These are phyloP conservation scores for Tuta absoluta DNA, from an alignment of 2,888 invertebrate species.

Conservation along the genomic window DNA sequence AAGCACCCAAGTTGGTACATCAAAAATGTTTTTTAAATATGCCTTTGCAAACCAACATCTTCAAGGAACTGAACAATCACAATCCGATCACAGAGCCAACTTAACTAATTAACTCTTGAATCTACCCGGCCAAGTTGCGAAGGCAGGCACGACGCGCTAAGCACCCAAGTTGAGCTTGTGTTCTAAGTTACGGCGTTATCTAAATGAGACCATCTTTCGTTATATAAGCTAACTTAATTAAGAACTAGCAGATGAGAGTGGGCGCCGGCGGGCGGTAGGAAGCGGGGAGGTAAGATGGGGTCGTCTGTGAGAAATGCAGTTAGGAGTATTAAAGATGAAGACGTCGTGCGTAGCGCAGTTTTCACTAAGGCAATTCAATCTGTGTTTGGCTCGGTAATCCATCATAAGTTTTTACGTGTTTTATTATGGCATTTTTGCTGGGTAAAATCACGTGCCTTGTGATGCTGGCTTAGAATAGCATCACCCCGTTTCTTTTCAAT, in stretches of 20 bases:
- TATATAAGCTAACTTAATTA: slow-evolving; percentile 83
- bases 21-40: too few relatives aligned
- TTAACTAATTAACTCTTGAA: slow-evolving; percentile 31
- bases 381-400: too few relatives aligned
- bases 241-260: slow-evolving; percentile 81
- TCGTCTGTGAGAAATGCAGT: slow-evolving; percentile 27
- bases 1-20: too few relatives aligned
- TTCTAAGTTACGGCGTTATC: slow-evolving; percentile 80
- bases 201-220: slow-evolving; percentile 83
- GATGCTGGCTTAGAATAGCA: too few relatives aligned
- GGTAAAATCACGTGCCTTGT: too few relatives aligned
- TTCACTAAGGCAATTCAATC: too few relatives aligned
- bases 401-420: too few relatives aligned
- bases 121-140: slow-evolving; percentile 45
- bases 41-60: background rate
- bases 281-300: slow-evolving; percentile 51
- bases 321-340: background rate
- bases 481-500: too few relatives aligned
- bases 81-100: slow-evolving; percentile 33
- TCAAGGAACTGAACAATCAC: slow-evolving; percentile 33
- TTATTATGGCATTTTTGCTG: too few relatives aligned
- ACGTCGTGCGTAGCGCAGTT: too few relatives aligned
- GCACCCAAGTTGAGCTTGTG: slow-evolving; percentile 68
- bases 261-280: slow-evolving; percentile 68
- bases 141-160: slow-evolving; percentile 64